A percentile compares a stretch with the other conserved stretches of the same genome.
Evolutionary conservation across 2,888 invertebrate genomes (phyloP).

Genomic region (Frankliniella intonsa): DNA sequence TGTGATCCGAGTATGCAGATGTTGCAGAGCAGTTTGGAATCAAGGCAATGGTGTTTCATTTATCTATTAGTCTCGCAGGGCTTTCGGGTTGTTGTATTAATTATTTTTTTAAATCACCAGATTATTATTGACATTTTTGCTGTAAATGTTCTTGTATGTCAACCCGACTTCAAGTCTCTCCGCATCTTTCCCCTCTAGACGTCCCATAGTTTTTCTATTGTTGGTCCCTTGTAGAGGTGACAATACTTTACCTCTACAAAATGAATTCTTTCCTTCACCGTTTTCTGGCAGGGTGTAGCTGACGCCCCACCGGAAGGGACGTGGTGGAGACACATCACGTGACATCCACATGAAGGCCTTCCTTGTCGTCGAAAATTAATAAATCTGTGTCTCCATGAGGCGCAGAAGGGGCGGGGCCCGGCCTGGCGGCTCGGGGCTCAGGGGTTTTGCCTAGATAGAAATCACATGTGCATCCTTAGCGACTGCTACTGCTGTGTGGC

Average conservation of each 20-base stretch:
- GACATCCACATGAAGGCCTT: not conserved
- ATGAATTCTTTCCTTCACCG: not conserved
- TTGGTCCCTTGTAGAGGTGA: no score
- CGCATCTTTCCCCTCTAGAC: not conserved
- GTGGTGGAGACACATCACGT: not conserved
- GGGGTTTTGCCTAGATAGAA: slow-evolving; percentile 3
- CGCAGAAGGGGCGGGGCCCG: not conserved
- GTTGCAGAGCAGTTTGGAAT: not conserved
- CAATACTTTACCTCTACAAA: no score
- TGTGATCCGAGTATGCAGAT: not conserved
- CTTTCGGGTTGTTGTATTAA: no score
- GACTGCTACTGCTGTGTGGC: not conserved
- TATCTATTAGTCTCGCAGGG: not conserved
- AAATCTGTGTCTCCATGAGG: slow-evolving; percentile 2
- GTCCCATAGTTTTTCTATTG: no score
- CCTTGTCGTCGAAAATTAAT: slow-evolving; percentile 16
- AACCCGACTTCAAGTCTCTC: not conserved
- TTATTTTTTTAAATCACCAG: not conserved
- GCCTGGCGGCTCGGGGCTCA: not conserved
- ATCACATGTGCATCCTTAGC: slow-evolving; percentile 9
- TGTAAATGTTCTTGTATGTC: not conserved
- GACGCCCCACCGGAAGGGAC: slow-evolving; percentile 1
- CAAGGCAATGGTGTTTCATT: not conserved
- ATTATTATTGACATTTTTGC: not conserved
- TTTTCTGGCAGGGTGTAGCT: not conserved